A percentile compares a stretch with the other conserved stretches of the same genome.
Evolutionary conservation across 1,140 invertebrate species (phyloP).

Genomic region (Temnothorax nylanderi): DNA sequence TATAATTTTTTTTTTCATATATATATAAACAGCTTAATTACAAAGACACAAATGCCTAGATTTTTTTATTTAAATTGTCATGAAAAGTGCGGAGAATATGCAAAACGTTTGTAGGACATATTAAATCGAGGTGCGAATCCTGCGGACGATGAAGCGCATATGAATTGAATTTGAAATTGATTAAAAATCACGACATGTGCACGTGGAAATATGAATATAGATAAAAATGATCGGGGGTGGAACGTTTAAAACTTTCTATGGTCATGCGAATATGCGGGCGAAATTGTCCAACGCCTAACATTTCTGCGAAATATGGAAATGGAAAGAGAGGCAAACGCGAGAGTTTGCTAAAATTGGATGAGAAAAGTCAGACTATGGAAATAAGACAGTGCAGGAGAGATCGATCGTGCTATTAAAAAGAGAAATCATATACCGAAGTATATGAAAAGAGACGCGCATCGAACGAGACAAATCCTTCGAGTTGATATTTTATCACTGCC

Average conservation of each 20-base stretch:
- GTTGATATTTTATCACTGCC: background rate
- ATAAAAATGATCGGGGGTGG: conserved; percentile 6
- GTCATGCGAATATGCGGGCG: background rate
- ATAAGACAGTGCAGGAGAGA: background rate
- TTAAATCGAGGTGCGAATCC: background rate
- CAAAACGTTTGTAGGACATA: background rate
- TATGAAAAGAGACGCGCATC: background rate
- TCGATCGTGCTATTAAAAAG: background rate
- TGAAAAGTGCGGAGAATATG: background rate
- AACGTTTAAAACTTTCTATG: conserved; percentile 37
- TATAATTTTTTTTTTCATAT: background rate
- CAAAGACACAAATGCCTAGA: background rate
- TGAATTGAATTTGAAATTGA: conserved; percentile 6
- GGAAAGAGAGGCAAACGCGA: background rate
- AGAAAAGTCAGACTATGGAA: conserved; percentile 26
- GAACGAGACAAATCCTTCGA: background rate
- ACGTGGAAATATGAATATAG: conserved; percentile 31
- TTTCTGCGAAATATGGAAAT: conserved; percentile 30
- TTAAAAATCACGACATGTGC: conserved; percentile 28
- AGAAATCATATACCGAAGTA: background rate
- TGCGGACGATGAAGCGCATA: background rate
- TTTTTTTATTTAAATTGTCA: background rate
- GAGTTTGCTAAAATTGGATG: conserved; percentile 34
- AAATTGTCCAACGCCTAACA: background rate
- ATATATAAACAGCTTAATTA: background rate